phyloP scores from a whole-genome alignment of 1,140 invertebrate genomes.

The Doryteuthis pealeii region DNA sequence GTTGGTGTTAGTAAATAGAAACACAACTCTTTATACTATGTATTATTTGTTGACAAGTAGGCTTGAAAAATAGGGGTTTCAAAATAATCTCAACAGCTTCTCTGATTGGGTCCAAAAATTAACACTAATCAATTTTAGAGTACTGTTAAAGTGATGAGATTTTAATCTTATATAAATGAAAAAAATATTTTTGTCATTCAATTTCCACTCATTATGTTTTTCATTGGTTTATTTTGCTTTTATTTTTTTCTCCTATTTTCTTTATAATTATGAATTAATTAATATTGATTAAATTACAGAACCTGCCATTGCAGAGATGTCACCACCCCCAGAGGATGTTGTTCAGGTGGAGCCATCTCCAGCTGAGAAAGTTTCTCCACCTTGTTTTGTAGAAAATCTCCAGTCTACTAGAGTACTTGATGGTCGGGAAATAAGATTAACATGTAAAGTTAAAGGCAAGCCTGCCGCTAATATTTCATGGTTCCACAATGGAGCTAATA shows the following conservation, averaged over 20 bases:
- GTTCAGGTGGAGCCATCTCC: constrained; percentile 38
- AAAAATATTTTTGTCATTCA: too few relatives aligned
- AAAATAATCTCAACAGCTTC: too few relatives aligned
- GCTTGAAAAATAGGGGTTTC: too few relatives aligned
- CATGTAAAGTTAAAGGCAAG: constrained; percentile 50
- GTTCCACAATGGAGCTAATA: constrained; percentile 58
- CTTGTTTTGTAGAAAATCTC: constrained; percentile 47
- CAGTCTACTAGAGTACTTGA: constrained; percentile 45
- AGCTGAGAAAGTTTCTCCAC: constrained; percentile 49
- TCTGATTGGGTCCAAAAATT: too few relatives aligned
- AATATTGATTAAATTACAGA: constrained; percentile 32
- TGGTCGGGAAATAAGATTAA: constrained; percentile 51
- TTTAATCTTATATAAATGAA: too few relatives aligned
- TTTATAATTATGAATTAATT: neutral
- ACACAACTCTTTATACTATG: too few relatives aligned
- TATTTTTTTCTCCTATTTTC: neutral
- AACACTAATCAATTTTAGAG: too few relatives aligned
- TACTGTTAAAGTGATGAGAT: too few relatives aligned
- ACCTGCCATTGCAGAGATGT: constrained; percentile 41
- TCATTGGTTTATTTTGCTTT: too few relatives aligned
- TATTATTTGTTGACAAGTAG: too few relatives aligned
- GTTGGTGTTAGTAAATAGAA: too few relatives aligned
- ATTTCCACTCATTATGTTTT: too few relatives aligned
- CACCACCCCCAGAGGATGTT: constrained; percentile 26
- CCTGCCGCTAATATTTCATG: constrained; percentile 56